Conservation (phyloP, 1,140 invertebrate genomes). For the Marisa cornuarietis region DNA sequence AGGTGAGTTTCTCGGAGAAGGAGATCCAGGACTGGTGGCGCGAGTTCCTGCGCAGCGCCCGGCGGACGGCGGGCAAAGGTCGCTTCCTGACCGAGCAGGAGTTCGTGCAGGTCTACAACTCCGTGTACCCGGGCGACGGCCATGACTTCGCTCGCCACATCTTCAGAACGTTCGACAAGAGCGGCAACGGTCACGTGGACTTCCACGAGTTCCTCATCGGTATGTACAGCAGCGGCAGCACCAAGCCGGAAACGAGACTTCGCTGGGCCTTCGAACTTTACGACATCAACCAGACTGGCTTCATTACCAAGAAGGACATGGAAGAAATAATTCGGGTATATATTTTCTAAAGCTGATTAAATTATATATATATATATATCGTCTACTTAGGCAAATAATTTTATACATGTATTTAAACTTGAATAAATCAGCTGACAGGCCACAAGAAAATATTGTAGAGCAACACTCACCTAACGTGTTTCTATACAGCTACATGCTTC, state of each 20-base stretch:
- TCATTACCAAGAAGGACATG: slow-evolving; percentile 75
- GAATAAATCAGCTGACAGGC: no score
- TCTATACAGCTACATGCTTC: no score
- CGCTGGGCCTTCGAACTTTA: slow-evolving; percentile 92
- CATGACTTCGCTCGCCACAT: slow-evolving; percentile 40
- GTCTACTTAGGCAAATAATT: neutral
- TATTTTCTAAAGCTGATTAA: neutral
- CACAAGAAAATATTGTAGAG: no score
- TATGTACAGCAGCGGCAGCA: slow-evolving; percentile 67
- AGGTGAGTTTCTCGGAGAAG: slow-evolving; percentile 9
- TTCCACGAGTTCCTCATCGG: slow-evolving; percentile 54
- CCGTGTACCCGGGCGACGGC: slow-evolving; percentile 46
- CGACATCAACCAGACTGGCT: slow-evolving; percentile 85
- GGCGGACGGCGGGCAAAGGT: neutral
- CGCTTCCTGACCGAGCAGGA: slow-evolving; percentile 22
- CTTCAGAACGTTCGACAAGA: slow-evolving; percentile 48
- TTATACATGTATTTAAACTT: neutral
- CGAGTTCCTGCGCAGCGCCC: slow-evolving; percentile 16
- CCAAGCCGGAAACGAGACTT: slow-evolving; percentile 85
- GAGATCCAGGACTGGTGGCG: slow-evolving; percentile 22
- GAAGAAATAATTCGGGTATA: slow-evolving; percentile 47
- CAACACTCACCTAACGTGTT: no score
- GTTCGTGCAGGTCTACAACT: slow-evolving; percentile 40
- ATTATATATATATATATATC: neutral
- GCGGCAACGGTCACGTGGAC: slow-evolving; percentile 45